Conservation (phyloP, 2,797 vertebrate species). For the Peromyscus melanophrys region DNA sequence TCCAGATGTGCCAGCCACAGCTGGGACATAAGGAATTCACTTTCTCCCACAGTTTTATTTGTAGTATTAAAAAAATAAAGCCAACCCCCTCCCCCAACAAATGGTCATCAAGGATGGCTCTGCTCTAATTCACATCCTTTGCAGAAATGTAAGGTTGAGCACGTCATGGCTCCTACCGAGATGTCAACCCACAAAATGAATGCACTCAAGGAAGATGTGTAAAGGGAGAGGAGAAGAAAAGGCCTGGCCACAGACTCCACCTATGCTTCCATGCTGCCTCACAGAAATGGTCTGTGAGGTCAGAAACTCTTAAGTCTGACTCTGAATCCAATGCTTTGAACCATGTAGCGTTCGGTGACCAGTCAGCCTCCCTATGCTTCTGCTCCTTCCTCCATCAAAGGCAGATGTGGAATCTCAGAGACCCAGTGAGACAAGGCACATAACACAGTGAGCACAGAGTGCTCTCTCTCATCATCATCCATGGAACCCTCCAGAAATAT, state of each 20-base stretch:
- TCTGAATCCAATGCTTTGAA: neutral
- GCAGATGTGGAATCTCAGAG: neutral
- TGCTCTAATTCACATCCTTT: neutral
- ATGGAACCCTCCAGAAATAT: neutral
- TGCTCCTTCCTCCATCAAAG: neutral
- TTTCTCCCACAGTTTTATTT: neutral
- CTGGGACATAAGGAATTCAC: neutral
- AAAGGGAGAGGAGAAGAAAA: neutral
- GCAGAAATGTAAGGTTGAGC: neutral
- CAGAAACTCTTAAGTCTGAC: constrained; percentile 1
- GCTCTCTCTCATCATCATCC: neutral
- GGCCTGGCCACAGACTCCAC: neutral
- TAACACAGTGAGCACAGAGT: neutral
- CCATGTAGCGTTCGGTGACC: neutral
- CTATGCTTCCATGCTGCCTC: neutral
- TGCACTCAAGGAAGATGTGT: neutral
- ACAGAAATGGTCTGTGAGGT: neutral
- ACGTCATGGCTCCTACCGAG: neutral
- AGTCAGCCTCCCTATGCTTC: neutral
- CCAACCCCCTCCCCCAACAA: neutral
- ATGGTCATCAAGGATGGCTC: neutral
- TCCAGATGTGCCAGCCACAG: neutral
- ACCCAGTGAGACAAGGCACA: neutral
- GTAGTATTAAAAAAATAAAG: neutral
- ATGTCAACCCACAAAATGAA: neutral